phyloP scores from a whole-genome alignment of 2,113 vertebrate species.

The Alligator sinensis region DNA sequence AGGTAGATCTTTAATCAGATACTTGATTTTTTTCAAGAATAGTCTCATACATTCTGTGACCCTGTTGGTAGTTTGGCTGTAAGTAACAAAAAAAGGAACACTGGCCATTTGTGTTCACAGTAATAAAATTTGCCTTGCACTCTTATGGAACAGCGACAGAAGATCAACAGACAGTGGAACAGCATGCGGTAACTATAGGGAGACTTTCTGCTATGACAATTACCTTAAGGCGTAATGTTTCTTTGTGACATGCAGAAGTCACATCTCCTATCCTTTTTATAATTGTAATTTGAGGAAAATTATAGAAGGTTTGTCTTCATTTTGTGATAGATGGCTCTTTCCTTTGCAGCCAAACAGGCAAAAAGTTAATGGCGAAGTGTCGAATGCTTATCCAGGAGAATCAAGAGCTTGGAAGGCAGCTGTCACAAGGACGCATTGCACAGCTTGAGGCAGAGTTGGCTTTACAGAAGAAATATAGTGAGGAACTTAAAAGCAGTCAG shows the following conservation, averaged over 20 bases:
- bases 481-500: conserved; percentile 99
- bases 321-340: conserved; percentile 98
- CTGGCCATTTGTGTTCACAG: conserved; percentile 69
- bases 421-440: conserved; percentile 98
- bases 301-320: conserved; percentile 79
- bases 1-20: conserved; percentile 68
- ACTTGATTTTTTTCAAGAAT: conserved; percentile 9
- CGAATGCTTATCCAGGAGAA: conserved; percentile 99
- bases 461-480: conserved; percentile 99
- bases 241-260: conserved; percentile 65
- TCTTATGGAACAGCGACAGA: conserved; percentile 66
- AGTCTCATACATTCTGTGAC: conserved; percentile 34
- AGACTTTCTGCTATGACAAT: conserved; percentile 67
- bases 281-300: conserved; percentile 71
- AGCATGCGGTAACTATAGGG: conserved; percentile 72
- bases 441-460: conserved; percentile 99
- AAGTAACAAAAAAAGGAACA: conserved; percentile 40
- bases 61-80: conserved; percentile 50
- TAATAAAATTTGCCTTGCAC: conserved; percentile 73
- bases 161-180: conserved; percentile 66
- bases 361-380: conserved; percentile 99
- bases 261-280: conserved; percentile 59
- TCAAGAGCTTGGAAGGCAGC: conserved; percentile 98
- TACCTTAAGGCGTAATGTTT: conserved; percentile 69
- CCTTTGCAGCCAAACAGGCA: conserved; percentile 99